Base-by-base conservation (phyloP, 2,888 invertebrate genomes). In the Acrobasis consociella region DNA sequence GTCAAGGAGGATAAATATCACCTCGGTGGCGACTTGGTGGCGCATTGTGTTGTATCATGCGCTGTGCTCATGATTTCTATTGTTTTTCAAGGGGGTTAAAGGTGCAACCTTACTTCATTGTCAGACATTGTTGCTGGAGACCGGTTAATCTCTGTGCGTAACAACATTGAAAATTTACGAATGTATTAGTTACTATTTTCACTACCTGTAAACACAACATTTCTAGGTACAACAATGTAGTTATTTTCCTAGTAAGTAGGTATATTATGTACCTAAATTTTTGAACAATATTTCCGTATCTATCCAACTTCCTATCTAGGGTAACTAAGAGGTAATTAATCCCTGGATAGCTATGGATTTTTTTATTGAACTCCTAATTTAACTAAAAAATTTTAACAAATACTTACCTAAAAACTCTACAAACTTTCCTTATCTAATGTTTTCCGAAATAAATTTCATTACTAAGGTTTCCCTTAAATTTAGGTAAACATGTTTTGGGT, bases 91-190 rank as follows among this genome's bases (percentile, higher is more conserved):
- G 56, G 17, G 55, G 42, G 56, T 17, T 16, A 56, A 22, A 42
- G 55, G 39, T 42, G 55, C 13, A 39, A 42, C 56, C 56, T 56
- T 56, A 56, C 56, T 39, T 56, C 42, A 42, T 42, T 42, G 56
- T 22, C 42, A 13, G 42, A 17, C n/a, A 11, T 46, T 15, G 39
- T 55, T n/a, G 13, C n/a, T 46, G 2, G 10, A 53, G 15, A 38
- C 42, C 10, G 17, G 42, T 46, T 56, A 42, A 42, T 42, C 10
- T 17, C 42, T 46, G 8, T 46, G 46, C 11, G n/a, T 11, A 46
- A 46, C 11, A 46, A 46, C 13, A 13, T 46, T 42, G 42, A 42
- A 9, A 42, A 42, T 39, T 39, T 10, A 39, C 5, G 7, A 31
- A 7, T 31, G 1, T 7, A 31, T n/a, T n/a, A n/a, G n/a, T n/a